Percentiles rank a stretch among this genome's conserved stretches.
Evolutionary conservation across 2,113 vertebrate genomes (phyloP).

Genomic region (Centropus unirufus): DNA sequence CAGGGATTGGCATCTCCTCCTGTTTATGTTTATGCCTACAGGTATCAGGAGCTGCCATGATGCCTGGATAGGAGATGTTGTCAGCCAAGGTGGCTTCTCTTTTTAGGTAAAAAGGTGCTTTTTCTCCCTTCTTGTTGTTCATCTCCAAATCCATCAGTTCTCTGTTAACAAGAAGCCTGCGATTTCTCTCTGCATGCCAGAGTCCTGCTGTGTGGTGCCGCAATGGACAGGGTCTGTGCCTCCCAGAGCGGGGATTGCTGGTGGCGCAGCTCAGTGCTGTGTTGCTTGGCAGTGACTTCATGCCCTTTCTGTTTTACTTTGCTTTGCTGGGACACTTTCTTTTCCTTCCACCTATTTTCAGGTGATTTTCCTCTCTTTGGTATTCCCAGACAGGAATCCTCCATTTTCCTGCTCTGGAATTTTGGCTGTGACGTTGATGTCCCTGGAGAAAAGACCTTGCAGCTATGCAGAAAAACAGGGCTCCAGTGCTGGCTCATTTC

Average conservation of each 20-base stretch:
- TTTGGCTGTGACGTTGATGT: neutral
- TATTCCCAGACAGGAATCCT: neutral
- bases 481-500: neutral
- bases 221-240: neutral
- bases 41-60: neutral
- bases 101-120: neutral
- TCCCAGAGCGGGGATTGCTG: neutral
- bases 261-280: neutral
- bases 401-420: neutral
- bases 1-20: neutral
- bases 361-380: neutral
- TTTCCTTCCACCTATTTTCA: neutral
- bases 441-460: neutral
- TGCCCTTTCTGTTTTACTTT: neutral
- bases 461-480: neutral
- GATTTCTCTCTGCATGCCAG: accelerated
- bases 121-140: neutral
- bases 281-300: neutral
- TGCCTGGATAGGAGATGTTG: neutral
- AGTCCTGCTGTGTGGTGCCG: neutral
- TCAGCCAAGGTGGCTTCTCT: neutral
- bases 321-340: neutral
- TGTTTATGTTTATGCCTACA: neutral
- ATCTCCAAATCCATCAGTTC: neutral
- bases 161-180: neutral